Conservation (phyloP, 2,113 vertebrate species). For the Phaetusa simplex region DNA sequence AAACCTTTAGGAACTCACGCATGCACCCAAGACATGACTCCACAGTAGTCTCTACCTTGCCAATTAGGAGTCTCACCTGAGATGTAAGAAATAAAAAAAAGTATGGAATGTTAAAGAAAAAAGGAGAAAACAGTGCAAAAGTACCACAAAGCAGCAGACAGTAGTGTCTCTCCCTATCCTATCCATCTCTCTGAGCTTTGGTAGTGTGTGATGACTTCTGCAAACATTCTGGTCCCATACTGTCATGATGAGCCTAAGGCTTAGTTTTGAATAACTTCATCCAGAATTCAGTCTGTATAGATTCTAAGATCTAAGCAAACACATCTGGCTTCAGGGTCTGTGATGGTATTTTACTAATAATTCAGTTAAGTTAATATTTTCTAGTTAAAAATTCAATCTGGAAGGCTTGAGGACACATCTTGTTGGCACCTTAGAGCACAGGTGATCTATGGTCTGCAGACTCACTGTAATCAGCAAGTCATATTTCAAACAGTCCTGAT, state of each 20-base stretch:
- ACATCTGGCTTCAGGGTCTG: background rate
- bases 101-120: background rate
- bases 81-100: background rate
- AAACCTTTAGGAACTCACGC: background rate
- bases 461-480: background rate
- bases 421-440: background rate
- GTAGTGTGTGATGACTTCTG: background rate
- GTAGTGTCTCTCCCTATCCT: background rate
- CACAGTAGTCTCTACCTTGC: background rate
- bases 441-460: background rate
- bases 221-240: background rate
- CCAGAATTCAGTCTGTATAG: background rate
- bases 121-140: background rate
- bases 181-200: background rate
- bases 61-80: background rate
- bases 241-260: background rate
- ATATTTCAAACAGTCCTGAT: background rate
- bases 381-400: background rate
- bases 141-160: background rate
- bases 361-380: background rate
- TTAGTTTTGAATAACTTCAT: background rate
- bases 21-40: background rate
- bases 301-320: background rate
- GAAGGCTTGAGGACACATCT: background rate
- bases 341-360: background rate